Conservation (phyloP, 2,888 invertebrate species). For the Caenorhabditis sp. region DNA sequence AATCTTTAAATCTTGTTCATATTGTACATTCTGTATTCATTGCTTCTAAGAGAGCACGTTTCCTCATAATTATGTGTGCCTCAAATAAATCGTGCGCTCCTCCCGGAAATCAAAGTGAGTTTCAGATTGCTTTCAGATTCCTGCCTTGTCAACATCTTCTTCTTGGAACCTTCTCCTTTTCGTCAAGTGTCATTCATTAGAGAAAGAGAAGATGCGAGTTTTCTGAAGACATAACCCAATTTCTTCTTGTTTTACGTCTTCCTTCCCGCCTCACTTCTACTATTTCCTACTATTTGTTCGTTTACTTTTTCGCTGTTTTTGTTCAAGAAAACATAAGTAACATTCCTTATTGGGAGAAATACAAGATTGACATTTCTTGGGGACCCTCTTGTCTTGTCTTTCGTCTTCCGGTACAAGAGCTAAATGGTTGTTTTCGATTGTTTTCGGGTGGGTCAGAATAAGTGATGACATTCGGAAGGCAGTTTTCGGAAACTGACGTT, state of each 20-base stretch:
- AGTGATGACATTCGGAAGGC: conserved; percentile 3
- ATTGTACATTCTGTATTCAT: conserved; percentile 17
- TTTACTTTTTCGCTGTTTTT: conserved; percentile 33
- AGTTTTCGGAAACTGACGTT: neutral
- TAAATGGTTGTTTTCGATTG: conserved; percentile 21
- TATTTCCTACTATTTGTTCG: conserved; percentile 15
- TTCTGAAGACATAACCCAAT: conserved; percentile 48
- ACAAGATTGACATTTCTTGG: conserved; percentile 55
- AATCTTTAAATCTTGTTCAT: neutral
- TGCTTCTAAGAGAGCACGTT: neutral
- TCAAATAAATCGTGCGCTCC: conserved; percentile 1
- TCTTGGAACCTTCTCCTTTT: conserved; percentile 18
- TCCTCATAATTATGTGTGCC: neutral
- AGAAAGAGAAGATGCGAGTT: neutral
- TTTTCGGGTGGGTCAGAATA: conserved; percentile 6
- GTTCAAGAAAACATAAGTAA: conserved; percentile 1
- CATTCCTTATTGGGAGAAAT: neutral
- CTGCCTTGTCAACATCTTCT: neutral
- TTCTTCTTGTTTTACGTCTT: conserved; percentile 39
- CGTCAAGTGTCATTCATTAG: conserved; percentile 59
- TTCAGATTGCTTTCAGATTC: neutral
- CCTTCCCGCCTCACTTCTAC: no score
- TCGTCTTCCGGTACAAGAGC: conserved; percentile 24
- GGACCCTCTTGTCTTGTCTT: conserved; percentile 26
- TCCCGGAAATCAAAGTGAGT: neutral